phyloP scores from a whole-genome alignment of 1,140 invertebrate genomes.

The Macrotrachela quadricornifera region DNA sequence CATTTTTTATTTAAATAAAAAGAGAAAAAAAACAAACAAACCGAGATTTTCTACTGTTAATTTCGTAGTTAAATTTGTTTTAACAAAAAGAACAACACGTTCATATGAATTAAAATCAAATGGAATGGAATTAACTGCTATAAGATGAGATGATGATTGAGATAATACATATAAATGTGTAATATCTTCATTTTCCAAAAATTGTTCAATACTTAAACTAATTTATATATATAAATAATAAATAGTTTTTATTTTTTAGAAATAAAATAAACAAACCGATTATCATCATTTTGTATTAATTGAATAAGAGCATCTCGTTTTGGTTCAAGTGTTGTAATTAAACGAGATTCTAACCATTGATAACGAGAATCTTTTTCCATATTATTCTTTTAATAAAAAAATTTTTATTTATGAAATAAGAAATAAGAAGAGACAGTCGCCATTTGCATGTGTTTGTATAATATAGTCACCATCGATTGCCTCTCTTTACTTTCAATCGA shows the following conservation, averaged over 20 bases:
- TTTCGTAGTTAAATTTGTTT: conserved; percentile 26
- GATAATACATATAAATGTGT: conserved; percentile 22
- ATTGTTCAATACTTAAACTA: conserved; percentile 27
- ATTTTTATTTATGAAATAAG: neutral
- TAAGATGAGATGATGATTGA: conserved; percentile 16
- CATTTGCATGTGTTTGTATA: no score
- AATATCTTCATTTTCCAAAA: conserved; percentile 30
- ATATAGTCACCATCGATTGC: no score
- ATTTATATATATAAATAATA: conserved; percentile 1
- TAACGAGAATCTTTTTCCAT: conserved; percentile 20
- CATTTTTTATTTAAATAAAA: neutral
- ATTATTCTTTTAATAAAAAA: neutral
- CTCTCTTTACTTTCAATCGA: no score
- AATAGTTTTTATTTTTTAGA: neutral
- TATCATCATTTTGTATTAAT: conserved; percentile 26
- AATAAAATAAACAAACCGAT: conserved; percentile 17
- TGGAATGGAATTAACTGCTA: conserved; percentile 21
- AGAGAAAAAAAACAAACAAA: neutral
- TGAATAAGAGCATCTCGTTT: conserved; percentile 27
- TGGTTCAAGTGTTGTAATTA: conserved; percentile 23
- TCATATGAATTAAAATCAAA: conserved; percentile 16
- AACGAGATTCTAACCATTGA: conserved; percentile 25
- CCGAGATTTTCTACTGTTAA: neutral
- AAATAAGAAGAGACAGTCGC: no score
- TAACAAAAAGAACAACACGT: conserved; percentile 28